A percentile compares a stretch with the other conserved stretches of the same genome.
These are phyloP conservation scores for Etia nguti DNA, from an alignment of 2,113 vertebrate genomes.

Conservation along the genomic window DNA sequence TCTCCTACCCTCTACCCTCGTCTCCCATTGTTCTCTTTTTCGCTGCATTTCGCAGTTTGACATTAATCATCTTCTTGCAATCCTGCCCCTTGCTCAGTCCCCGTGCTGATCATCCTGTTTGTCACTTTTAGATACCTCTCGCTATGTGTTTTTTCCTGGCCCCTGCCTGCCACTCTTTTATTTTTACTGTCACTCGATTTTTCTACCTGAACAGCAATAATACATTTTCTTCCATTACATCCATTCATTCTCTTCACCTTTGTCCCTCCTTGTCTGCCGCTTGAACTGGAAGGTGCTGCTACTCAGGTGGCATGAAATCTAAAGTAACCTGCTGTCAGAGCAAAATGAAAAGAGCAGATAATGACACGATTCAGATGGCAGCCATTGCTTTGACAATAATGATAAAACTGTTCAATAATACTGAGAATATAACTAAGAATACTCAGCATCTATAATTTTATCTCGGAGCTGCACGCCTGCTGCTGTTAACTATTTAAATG, in stretches of 20 bases:
- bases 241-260: not conserved
- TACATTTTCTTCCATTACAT: not conserved
- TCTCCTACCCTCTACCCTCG: not conserved
- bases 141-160: not conserved
- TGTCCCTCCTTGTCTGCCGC: not conserved
- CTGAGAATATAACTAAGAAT: not conserved
- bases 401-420: not conserved
- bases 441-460: not conserved
- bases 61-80: not conserved
- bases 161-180: not conserved
- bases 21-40: not conserved
- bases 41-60: not conserved
- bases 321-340: not conserved
- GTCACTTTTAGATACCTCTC: not conserved
- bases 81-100: not conserved
- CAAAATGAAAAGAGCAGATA: not conserved
- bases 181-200: not conserved
- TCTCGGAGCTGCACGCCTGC: not conserved
- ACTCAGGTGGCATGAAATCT: not conserved
- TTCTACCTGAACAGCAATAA: not conserved
- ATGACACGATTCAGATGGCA: not conserved
- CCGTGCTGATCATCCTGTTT: not conserved
- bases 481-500: not conserved
- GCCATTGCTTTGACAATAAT: not conserved
- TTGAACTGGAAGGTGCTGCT: not conserved